A percentile compares a stretch with the other conserved stretches of the same genome.
phyloP scores from a whole-genome alignment of 1,140 invertebrate genomes.

The Trypoxylus dichotomus region DNA sequence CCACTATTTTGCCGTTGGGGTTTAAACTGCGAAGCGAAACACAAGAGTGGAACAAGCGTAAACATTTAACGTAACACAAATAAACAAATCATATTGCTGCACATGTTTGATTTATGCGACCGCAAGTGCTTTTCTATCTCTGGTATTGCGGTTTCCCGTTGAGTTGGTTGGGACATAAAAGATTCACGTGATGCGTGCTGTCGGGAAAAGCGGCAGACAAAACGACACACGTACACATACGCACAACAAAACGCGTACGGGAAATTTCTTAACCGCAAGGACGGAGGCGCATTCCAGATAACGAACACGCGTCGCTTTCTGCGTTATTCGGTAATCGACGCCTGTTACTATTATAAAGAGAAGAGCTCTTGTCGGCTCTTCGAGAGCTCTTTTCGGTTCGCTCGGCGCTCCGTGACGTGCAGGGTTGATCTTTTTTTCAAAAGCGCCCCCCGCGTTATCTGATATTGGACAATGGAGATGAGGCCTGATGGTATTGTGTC shows the following conservation, averaged over 20 bases:
- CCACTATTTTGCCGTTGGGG: conserved; percentile 17
- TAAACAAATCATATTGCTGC: conserved; percentile 36
- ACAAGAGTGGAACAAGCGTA: conserved; percentile 28
- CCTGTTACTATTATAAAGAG: conserved; percentile 7
- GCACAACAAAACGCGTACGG: neutral
- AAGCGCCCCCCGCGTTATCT: conserved; percentile 33
- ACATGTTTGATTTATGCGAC: conserved; percentile 36
- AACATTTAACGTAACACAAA: conserved; percentile 35
- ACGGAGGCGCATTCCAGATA: conserved; percentile 1
- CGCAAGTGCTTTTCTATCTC: conserved; percentile 34
- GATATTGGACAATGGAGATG: conserved; percentile 26
- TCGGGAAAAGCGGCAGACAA: conserved; percentile 29
- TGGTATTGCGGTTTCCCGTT: conserved; percentile 34
- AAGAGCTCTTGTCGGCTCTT: conserved; percentile 14
- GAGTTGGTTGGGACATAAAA: conserved; percentile 31
- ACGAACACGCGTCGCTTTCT: conserved; percentile 24
- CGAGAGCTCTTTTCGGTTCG: conserved; percentile 20
- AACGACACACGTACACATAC: conserved; percentile 2
- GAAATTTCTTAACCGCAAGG: conserved; percentile 20
- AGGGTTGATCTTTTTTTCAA: conserved; percentile 24
- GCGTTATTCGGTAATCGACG: conserved; percentile 19
- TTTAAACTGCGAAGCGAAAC: conserved; percentile 23
- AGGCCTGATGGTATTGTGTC: conserved; percentile 16
- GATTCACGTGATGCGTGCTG: conserved; percentile 33
- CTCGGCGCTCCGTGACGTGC: neutral